These are phyloP conservation scores for Tanytarsus gracilentus DNA, from an alignment of 2,888 invertebrate species.

Conservation along the genomic window DNA sequence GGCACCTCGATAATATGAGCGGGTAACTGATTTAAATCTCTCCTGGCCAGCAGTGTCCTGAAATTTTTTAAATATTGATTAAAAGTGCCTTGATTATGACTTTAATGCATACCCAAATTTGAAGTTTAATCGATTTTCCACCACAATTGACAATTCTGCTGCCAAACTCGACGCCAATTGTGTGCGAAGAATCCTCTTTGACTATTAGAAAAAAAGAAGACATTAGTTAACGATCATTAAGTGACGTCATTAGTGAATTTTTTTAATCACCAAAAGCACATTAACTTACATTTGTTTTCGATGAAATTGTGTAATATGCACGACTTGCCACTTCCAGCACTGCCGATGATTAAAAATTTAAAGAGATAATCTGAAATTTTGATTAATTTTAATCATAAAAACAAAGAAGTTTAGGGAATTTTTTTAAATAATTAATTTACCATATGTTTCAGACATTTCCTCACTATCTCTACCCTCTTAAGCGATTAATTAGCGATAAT, in stretches of 20 bases:
- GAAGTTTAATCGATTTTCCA: slow-evolving; percentile 71
- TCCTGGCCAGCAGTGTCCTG: slow-evolving; percentile 43
- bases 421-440: slow-evolving; percentile 30
- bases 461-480: too few relatives aligned
- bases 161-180: slow-evolving; percentile 82
- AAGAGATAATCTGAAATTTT: slow-evolving; percentile 63
- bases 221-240: not conserved
- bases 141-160: slow-evolving; percentile 74
- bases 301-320: slow-evolving; percentile 76
- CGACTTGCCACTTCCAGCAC: slow-evolving; percentile 75
- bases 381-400: not conserved
- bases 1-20: slow-evolving; percentile 77
- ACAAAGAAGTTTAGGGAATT: slow-evolving; percentile 14
- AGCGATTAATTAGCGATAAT: slow-evolving; percentile 6
- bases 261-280: not conserved
- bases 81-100: too few relatives aligned
- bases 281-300: slow-evolving; percentile 70
- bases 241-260: slow-evolving; percentile 6
- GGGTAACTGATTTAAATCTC: slow-evolving; percentile 52
- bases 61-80: not conserved
- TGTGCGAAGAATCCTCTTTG: slow-evolving; percentile 74
- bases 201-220: slow-evolving; percentile 45
- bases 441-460: slow-evolving; percentile 34
- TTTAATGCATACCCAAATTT: too few relatives aligned
- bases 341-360: slow-evolving; percentile 77